These are phyloP conservation scores for Eonycteris spelaea DNA, from an alignment of 2,113 vertebrate genomes.

Conservation along the genomic window DNA sequence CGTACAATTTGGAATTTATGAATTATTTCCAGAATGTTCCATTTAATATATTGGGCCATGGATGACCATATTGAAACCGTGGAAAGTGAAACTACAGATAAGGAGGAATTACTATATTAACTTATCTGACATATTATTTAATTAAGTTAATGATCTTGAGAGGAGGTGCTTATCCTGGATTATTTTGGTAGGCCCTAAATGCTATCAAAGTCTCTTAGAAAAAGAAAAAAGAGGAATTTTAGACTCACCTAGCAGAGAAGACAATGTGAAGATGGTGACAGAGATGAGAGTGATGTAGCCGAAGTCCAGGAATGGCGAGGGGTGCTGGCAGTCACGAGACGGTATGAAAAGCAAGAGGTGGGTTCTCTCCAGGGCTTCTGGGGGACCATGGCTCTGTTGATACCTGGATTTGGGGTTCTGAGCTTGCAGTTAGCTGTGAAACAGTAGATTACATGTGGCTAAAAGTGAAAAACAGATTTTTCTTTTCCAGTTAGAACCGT, in stretches of 20 bases:
- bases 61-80: too few species aligned
- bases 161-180: neutral
- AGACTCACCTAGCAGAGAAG: neutral
- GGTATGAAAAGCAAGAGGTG: neutral
- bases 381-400: neutral
- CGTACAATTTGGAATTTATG: too few species aligned
- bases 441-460: neutral
- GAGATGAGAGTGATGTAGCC: neutral
- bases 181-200: neutral
- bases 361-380: neutral
- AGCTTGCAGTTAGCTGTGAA: slow-evolving; percentile 15
- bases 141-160: neutral
- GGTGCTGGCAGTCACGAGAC: neutral
- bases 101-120: neutral
- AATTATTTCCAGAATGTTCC: too few species aligned
- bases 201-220: neutral
- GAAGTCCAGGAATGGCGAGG: neutral
- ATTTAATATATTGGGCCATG: too few species aligned
- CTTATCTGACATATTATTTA: neutral
- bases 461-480: neutral
- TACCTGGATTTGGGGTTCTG: neutral
- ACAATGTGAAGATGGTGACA: neutral
- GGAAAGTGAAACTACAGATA: too few species aligned
- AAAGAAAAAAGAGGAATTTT: neutral
- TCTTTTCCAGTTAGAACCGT: neutral